Evolutionary conservation across 1,140 invertebrate genomes (phyloP).

Genomic region (Schlechtendalia chinensis): DNA sequence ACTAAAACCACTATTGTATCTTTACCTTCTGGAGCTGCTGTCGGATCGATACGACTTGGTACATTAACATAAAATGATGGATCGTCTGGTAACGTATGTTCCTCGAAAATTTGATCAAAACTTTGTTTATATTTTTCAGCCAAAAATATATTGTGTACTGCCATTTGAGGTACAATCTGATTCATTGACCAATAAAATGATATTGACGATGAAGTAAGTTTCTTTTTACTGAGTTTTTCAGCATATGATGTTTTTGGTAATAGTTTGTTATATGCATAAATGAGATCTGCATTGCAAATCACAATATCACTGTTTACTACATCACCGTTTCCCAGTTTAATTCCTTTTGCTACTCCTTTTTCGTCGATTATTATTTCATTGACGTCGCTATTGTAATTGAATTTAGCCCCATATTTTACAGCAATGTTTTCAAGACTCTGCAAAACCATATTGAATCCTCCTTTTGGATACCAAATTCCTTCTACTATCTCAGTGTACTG

Average conservation of each 20-base stretch:
- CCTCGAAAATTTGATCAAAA: constrained; percentile 41
- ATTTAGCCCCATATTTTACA: neutral
- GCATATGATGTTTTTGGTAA: constrained; percentile 31
- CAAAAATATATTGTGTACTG: constrained; percentile 34
- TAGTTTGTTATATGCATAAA: constrained; percentile 43
- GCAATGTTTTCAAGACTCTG: constrained; percentile 30
- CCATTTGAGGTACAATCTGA: neutral
- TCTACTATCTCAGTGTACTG: constrained; percentile 39
- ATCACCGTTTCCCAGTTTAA: constrained; percentile 15
- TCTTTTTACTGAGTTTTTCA: constrained; percentile 10
- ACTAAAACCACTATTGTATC: constrained; percentile 24
- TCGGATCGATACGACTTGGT: constrained; percentile 27
- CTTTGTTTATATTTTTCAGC: constrained; percentile 22
- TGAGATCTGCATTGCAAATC: constrained; percentile 36
- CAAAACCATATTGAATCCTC: constrained; percentile 28
- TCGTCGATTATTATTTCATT: constrained; percentile 29
- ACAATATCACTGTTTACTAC: constrained; percentile 32
- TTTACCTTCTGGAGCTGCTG: constrained; percentile 35
- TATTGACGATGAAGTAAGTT: constrained; percentile 35
- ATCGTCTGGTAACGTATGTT: constrained; percentile 33
- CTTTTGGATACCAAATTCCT: constrained; percentile 44
- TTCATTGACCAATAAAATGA: constrained; percentile 39
- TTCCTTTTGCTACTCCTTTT: constrained; percentile 22
- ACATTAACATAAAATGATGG: constrained; percentile 40
- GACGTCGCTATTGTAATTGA: constrained; percentile 18